Evolutionary conservation across 2,888 invertebrate species (phyloP), one percentile per base, ranked within the genome.

Genomic region (Gymnoscelis rufifasciata): DNA sequence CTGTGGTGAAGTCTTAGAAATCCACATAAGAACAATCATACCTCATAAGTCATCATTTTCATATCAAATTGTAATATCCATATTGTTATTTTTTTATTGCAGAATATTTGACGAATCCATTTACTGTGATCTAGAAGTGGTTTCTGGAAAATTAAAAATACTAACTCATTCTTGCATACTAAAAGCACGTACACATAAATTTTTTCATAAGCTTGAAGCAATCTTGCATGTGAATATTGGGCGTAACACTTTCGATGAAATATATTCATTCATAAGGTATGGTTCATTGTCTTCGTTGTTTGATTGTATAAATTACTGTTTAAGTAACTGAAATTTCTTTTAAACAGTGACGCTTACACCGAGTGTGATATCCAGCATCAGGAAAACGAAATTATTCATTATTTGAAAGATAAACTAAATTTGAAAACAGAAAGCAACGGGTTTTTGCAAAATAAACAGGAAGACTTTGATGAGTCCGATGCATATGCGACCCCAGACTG

Each of bases 81-180:
- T 48, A 2, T 19, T 19, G 28, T 31, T 43, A 43, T 50, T 43
- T 51, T 41, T 50, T 38, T 51, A 68, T 89, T 88, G 47, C 87
- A 91, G 91, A 88, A 90, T 91, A 73, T 90, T 90, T 79, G 88
- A 88, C 67, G 90, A 90, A 69, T 90, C 90, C 59, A 83, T 90
- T 60, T 89, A 90, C 77, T 87, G 89, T 64, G 91, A 91, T 78
- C 78, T 91, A 71, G 90, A 90, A 74, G 83, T 91, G 73, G 83
- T 88, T 66, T 87, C 90, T 71, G 90, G 89, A 64, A 88, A 84
- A 80, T 75, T 88, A 70, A 82, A 90, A 77, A 80, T 91, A 77
- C 77, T 83, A 72, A 89, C 90, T 57, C 90, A 91, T 78, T 82
- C 88, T 72, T 90, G 91, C 72, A 89, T 91, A 62, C 69, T 91